phyloP scores from a whole-genome alignment of 2,113 vertebrate species.

The Ceyx margarethae region DNA sequence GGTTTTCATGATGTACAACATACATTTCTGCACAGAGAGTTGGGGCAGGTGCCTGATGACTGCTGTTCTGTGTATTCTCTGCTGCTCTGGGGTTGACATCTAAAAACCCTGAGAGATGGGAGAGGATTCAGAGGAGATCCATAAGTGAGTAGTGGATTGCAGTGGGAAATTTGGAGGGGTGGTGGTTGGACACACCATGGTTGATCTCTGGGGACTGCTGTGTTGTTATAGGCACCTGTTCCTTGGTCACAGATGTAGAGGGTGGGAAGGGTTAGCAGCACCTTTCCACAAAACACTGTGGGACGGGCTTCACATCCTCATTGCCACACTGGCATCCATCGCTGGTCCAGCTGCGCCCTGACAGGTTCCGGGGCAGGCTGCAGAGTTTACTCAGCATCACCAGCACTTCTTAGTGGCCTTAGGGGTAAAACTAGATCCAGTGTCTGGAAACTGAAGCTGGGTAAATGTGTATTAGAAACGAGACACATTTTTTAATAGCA shows the following conservation, averaged over 20 bases:
- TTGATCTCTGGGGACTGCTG: background rate
- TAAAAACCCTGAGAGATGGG: fast-evolving
- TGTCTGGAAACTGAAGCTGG: background rate
- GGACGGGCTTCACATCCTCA: fast-evolving
- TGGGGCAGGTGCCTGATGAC: background rate
- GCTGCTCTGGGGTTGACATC: fast-evolving
- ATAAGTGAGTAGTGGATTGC: fast-evolving
- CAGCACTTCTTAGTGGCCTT: background rate
- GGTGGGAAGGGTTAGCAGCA: background rate
- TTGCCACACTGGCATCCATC: fast-evolving
- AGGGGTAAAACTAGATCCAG: background rate
- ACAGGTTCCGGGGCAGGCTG: background rate
- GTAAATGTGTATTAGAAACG: background rate
- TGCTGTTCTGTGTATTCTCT: background rate
- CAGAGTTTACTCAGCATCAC: background rate
- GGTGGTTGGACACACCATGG: fast-evolving
- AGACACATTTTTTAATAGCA: background rate
- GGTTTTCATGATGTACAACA: background rate
- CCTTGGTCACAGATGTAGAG: fast-evolving
- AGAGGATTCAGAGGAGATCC: background rate
- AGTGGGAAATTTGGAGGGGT: fast-evolving
- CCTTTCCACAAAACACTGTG: fast-evolving
- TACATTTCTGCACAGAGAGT: background rate
- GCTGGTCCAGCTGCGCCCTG: too few relatives aligned
- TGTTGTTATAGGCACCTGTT: background rate